Conservation (phyloP, 2,797 vertebrate species). For the Momotus momota region DNA sequence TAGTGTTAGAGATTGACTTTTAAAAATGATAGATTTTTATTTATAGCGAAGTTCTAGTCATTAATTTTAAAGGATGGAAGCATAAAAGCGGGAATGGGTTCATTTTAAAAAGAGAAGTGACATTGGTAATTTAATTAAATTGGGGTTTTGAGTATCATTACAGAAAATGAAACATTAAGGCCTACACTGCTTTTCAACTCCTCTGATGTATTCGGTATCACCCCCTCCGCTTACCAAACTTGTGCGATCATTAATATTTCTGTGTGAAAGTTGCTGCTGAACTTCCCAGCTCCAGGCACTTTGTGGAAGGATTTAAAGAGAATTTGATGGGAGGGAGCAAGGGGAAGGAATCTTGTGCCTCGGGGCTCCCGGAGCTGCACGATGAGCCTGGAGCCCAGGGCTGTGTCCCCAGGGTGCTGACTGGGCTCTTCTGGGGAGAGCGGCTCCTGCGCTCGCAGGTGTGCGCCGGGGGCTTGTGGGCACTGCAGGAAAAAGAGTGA, state of each 20-base stretch:
- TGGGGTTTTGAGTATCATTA: slow-evolving; percentile 70
- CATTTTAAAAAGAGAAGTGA: slow-evolving; percentile 65
- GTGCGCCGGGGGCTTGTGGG: too few species aligned
- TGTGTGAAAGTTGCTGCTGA: not conserved
- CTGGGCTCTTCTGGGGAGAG: rapidly evolving
- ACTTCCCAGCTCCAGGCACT: not conserved
- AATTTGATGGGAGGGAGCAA: not conserved
- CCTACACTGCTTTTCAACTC: slow-evolving; percentile 56
- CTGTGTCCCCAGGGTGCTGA: not conserved
- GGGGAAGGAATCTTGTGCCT: not conserved
- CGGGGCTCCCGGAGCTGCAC: not conserved
- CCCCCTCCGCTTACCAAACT: not conserved
- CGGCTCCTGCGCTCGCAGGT: rapidly evolving
- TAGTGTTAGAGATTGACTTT: slow-evolving; percentile 74
- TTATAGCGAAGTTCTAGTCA: slow-evolving; percentile 76
- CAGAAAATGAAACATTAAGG: slow-evolving; percentile 76
- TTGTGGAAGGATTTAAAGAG: not conserved
- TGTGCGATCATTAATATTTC: not conserved
- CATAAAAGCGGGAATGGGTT: slow-evolving; percentile 75
- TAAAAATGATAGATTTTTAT: slow-evolving; percentile 80
- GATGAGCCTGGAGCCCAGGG: not conserved
- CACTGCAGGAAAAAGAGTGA: too few species aligned
- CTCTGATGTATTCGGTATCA: not conserved
- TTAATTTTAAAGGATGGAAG: slow-evolving; percentile 77
- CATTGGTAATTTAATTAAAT: slow-evolving; percentile 83